Percentiles rank a stretch among this genome's conserved stretches.
Conservation (phyloP, 2,113 vertebrate species). For the Odocoileus hemionus region DNA sequence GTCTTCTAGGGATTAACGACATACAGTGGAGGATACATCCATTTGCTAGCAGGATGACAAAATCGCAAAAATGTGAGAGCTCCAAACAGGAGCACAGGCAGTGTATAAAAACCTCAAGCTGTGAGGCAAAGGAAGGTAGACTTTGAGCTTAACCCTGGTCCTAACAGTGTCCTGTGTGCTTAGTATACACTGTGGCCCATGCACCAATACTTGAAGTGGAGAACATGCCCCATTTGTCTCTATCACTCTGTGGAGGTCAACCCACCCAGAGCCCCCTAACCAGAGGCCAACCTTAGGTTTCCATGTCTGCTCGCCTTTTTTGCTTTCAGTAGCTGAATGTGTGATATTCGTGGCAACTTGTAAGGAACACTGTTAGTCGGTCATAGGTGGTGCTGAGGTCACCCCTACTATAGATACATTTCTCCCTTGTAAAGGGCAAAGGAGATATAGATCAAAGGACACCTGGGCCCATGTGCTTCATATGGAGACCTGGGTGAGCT, state of each 20-base stretch:
- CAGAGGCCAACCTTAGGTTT: neutral
- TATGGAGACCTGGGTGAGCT: slow-evolving; percentile 50
- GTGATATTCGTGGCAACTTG: slow-evolving; percentile 26
- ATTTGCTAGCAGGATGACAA: neutral
- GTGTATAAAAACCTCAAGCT: neutral
- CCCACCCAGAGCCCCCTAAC: neutral
- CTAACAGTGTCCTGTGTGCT: neutral
- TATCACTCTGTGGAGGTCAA: slow-evolving; percentile 9
- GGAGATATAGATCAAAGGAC: slow-evolving; percentile 58
- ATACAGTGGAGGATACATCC: neutral
- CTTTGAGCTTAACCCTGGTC: neutral
- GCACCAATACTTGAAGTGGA: neutral
- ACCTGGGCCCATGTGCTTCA: slow-evolving; percentile 58
- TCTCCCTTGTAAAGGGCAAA: slow-evolving; percentile 45
- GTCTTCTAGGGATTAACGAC: neutral
- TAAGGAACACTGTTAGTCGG: neutral
- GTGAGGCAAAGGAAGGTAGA: neutral
- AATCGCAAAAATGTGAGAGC: neutral
- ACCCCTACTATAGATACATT: slow-evolving; percentile 44
- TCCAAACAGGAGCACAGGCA: neutral
- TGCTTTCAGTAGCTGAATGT: slow-evolving; percentile 38
- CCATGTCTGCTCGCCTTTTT: neutral
- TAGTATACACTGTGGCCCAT: neutral
- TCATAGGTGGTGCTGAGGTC: slow-evolving; percentile 57
- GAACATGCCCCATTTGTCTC: slow-evolving; percentile 20